These are phyloP conservation scores for Axea sp. DNA, from an alignment of 2,888 invertebrate species.

Conservation along the genomic window DNA sequence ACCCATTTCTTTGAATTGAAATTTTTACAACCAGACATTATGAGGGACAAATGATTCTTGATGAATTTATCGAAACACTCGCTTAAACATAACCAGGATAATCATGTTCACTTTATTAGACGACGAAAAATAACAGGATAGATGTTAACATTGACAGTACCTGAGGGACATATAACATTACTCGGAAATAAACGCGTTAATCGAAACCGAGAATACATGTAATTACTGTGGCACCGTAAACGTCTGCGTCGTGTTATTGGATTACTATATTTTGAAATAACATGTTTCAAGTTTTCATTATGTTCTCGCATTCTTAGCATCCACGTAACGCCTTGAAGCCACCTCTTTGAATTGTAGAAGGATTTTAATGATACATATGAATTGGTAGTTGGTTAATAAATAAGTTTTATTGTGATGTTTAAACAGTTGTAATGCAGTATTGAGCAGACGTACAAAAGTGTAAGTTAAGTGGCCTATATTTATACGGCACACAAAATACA, in stretches of 20 bases:
- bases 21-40: too few relatives aligned
- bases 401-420: too few relatives aligned
- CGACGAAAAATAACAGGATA: conserved; percentile 37
- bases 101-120: conserved; percentile 44
- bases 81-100: too few relatives aligned
- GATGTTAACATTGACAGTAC: conserved; percentile 41
- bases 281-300: conserved; percentile 61
- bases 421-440: too few relatives aligned
- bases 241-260: conserved; percentile 56
- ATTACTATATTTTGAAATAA: conserved; percentile 63
- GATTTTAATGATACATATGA: conserved; percentile 51
- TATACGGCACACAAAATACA: too few relatives aligned
- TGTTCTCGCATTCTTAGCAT: conserved; percentile 59
- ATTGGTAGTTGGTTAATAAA: too few relatives aligned
- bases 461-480: too few relatives aligned
- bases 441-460: too few relatives aligned
- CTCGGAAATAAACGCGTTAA: conserved; percentile 60
- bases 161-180: conserved; percentile 26
- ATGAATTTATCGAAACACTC: too few relatives aligned
- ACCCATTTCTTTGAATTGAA: too few relatives aligned
- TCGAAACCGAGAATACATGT: conserved; percentile 47
- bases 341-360: conserved; percentile 39
- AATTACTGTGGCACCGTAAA: conserved; percentile 58
- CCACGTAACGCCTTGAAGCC: conserved; percentile 54
- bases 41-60: too few relatives aligned